Percentiles rank a stretch among this genome's conserved stretches.
phyloP scores from a whole-genome alignment of 2,797 vertebrate species.

The Chanos chanos region DNA sequence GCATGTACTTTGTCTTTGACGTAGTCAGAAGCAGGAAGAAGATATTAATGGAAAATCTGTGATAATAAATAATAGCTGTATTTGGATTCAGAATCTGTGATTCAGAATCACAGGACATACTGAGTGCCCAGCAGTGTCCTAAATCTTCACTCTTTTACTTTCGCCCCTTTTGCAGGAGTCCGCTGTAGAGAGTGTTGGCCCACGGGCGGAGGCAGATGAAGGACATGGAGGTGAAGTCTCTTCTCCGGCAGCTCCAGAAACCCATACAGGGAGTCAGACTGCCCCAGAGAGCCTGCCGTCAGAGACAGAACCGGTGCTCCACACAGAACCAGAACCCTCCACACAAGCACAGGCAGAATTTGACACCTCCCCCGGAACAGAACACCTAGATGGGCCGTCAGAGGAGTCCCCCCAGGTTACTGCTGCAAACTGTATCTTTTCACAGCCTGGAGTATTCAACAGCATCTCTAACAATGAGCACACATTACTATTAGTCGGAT shows the following conservation, averaged over 20 bases:
- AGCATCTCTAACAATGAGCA: no score
- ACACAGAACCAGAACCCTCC: not conserved
- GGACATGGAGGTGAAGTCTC: not conserved
- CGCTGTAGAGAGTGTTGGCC: constrained; percentile 40
- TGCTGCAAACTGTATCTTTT: not conserved
- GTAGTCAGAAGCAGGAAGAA: no score
- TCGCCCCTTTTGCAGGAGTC: constrained; percentile 22
- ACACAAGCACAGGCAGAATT: not conserved
- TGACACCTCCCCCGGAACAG: not conserved
- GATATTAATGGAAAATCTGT: no score
- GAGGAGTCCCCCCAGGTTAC: constrained; percentile 36
- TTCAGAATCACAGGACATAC: no score
- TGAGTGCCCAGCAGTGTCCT: no score
- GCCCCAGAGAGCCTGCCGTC: not conserved
- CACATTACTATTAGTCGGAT: no score
- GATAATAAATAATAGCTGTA: no score
- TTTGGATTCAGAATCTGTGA: no score
- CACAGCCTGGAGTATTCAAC: no score
- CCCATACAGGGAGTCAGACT: not conserved
- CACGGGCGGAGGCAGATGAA: constrained; percentile 8
- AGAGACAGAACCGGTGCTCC: constrained; percentile 1
- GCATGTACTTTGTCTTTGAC: no score
- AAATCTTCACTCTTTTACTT: not conserved
- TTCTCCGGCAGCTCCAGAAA: constrained; percentile 3
- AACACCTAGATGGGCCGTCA: not conserved